These are phyloP conservation scores for Florisuga fusca DNA, from an alignment of 2,797 vertebrate genomes.

Conservation along the genomic window DNA sequence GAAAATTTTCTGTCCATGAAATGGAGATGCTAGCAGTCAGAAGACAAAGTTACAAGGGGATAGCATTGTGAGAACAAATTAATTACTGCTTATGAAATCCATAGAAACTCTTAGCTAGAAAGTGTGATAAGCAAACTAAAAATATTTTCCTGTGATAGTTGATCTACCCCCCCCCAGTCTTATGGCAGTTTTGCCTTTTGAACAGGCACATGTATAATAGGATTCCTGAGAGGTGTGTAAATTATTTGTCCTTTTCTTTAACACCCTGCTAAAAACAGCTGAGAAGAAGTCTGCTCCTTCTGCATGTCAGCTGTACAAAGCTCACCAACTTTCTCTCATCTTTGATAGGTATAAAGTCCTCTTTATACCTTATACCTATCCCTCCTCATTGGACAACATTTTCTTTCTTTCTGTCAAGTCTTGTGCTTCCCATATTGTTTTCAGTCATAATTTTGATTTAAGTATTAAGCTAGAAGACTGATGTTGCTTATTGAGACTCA, in stretches of 20 bases:
- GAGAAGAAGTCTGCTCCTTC: neutral
- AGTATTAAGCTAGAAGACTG: neutral
- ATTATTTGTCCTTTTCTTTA: neutral
- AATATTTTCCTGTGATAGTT: neutral
- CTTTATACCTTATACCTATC: neutral
- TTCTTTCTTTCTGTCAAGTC: neutral
- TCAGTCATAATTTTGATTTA: neutral
- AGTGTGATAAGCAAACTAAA: neutral
- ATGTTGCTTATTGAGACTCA: neutral
- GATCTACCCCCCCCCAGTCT: neutral
- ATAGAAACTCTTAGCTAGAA: neutral
- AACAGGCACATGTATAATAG: neutral
- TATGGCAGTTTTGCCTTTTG: neutral
- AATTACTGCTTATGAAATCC: slow-evolving; percentile 19
- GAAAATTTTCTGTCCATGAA: neutral
- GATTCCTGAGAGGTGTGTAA: neutral
- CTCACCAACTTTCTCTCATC: neutral
- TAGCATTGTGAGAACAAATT: slow-evolving; percentile 3
- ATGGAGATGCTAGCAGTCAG: neutral
- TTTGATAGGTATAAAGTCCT: neutral
- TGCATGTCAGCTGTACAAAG: neutral
- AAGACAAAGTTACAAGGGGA: neutral
- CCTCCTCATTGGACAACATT: neutral
- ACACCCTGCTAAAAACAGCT: neutral
- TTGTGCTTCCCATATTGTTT: neutral